These are phyloP conservation scores for Sebastes hubbsi DNA, from an alignment of 2,797 vertebrate species.

Conservation along the genomic window DNA sequence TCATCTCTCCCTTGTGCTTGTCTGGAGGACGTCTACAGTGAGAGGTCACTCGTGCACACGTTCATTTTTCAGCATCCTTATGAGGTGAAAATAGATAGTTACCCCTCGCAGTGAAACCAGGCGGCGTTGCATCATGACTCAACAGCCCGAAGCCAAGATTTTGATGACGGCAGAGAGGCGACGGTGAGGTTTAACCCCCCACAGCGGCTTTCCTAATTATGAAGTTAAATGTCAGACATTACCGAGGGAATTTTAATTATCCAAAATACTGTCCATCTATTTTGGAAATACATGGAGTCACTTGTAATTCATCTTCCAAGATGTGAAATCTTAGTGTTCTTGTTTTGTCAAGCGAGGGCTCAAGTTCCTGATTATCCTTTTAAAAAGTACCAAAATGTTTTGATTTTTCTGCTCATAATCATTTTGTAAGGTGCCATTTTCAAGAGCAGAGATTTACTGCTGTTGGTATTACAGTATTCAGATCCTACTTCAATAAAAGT, in stretches of 20 bases:
- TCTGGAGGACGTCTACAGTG: constrained; percentile 45
- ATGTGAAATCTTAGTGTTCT: not conserved
- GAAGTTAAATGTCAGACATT: constrained; percentile 49
- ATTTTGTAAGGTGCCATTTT: not conserved
- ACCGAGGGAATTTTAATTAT: constrained; percentile 41
- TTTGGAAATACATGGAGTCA: constrained; percentile 51
- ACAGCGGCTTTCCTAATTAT: constrained; percentile 42
- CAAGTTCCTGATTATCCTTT: not conserved
- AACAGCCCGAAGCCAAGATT: constrained; percentile 18
- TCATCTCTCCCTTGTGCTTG: constrained; percentile 27
- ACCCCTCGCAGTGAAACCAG: constrained; percentile 33
- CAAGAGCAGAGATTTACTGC: not conserved
- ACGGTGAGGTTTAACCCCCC: not conserved
- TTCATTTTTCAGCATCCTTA: constrained; percentile 33
- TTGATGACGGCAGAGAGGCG: constrained; percentile 15
- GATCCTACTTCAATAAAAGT: not conserved
- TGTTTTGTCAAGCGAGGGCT: constrained; percentile 34
- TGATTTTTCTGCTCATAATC: not conserved
- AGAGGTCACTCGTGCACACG: constrained; percentile 38
- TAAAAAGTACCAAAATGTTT: constrained; percentile 6
- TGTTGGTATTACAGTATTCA: not conserved
- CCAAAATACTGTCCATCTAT: constrained; percentile 43
- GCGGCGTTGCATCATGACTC: constrained; percentile 50
- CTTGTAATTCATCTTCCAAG: not conserved
- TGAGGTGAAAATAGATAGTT: constrained; percentile 66